Conservation (phyloP, 2,888 invertebrate species). For the Pantelozetes paolii region DNA sequence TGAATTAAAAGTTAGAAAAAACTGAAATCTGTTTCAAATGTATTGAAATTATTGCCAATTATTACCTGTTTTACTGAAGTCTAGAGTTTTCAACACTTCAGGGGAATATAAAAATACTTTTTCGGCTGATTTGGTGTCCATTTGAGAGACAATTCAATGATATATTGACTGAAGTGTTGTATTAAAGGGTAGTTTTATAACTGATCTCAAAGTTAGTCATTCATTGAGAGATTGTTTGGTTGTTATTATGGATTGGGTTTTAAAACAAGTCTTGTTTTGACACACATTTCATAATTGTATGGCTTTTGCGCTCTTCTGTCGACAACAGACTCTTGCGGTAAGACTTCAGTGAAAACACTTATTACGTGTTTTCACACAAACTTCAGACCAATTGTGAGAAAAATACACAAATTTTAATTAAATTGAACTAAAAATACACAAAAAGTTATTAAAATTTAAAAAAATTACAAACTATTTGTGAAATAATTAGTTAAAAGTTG, state of each 20-base stretch:
- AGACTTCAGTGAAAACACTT: no score
- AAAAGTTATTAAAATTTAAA: no score
- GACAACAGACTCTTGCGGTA: no score
- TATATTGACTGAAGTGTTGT: not conserved
- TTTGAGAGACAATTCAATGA: not conserved
- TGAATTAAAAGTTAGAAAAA: no score
- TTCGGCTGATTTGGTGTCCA: not conserved
- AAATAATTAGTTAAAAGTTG: no score
- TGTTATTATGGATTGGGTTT: not conserved
- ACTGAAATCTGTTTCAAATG: not conserved
- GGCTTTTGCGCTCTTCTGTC: not conserved
- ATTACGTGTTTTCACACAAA: no score
- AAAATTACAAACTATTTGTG: no score
- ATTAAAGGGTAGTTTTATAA: not conserved
- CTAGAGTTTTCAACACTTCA: slow-evolving; percentile 10
- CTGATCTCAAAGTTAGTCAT: not conserved
- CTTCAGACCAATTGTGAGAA: no score
- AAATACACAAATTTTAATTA: no score
- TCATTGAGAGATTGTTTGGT: slow-evolving; percentile 18
- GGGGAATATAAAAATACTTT: not conserved
- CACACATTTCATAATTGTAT: not conserved
- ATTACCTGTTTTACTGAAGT: slow-evolving; percentile 6
- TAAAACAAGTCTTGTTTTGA: slow-evolving; percentile 9
- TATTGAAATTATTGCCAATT: not conserved
- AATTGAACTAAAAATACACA: no score